Base-by-base conservation (phyloP, 30 jellyfish, hydroid and myxozoan species). In the Calvadosia cruxmelitensis region DNA sequence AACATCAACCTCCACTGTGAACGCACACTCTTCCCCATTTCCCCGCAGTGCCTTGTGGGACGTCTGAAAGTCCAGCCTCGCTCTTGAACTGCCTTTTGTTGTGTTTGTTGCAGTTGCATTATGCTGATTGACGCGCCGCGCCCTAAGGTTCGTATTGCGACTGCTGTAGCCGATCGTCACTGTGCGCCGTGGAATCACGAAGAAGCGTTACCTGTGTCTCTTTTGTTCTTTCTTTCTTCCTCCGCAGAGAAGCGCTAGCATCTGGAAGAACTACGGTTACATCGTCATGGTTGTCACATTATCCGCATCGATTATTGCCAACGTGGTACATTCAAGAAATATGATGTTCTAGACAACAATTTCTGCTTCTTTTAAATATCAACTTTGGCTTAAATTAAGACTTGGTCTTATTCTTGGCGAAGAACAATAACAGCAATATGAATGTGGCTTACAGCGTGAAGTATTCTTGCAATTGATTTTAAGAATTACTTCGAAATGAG, bases 41-140 rank as follows among this genome's bases (percentile, higher is more conserved):
- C n/a, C n/a, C n/a, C n/a, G n/a, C n/a, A n/a, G n/a, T n/a, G n/a
- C n/a, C n/a, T n/a, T n/a, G n/a, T n/a, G n/a, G n/a, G n/a, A n/a
- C n/a, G n/a, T n/a, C n/a, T 36, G 7, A 36, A 16, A 27, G 20
- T 34, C 30, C 0, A 67, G 16, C 31, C 7, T 33, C 5, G 26
- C 76, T 67, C 31, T 31, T 67, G 23, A 20, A 20, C 27, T 53
- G 7, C 23, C 27, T 53, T 16, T 10, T 30, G 31, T 35, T 52
- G 67, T 67, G 24, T 5, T 65, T 31, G 16, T 42, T 52, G 26
- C 53, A 81, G 94, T 52, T 82, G 94, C 33, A 73, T 82, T 53
- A 82, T 82, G 7, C 71, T 82, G 13, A 67, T 82, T 30, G 94
- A 82, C 63, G 88, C 81, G 15, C 94, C 94, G 12, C 77, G 77